Conservation (phyloP, 2,888 invertebrate species). For the Agapetus fuscipes region DNA sequence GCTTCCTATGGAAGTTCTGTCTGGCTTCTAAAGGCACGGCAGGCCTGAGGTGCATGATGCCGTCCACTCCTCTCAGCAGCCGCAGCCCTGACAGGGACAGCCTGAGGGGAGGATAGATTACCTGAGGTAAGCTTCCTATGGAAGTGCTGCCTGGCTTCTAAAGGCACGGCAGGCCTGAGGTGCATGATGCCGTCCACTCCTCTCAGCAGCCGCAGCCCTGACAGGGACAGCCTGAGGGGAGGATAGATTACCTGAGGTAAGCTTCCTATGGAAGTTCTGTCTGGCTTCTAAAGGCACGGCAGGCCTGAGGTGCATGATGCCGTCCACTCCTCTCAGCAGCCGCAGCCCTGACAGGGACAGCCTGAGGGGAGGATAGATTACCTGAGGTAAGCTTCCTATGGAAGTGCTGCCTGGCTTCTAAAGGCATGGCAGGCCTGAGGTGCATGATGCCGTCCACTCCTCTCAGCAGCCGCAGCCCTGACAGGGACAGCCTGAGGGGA, state of each 20-base stretch:
- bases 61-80: constrained; percentile 61
- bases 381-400: no score
- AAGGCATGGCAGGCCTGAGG: constrained; percentile 33
- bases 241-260: no score
- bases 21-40: no score
- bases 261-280: no score
- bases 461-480: constrained; percentile 59
- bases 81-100: constrained; percentile 60
- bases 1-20: no score
- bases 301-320: constrained; percentile 53
- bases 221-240: constrained; percentile 68
- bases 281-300: no score
- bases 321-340: constrained; percentile 61
- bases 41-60: constrained; percentile 53
- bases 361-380: no score
- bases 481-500: constrained; percentile 66
- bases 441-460: constrained; percentile 65
- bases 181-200: constrained; percentile 65
- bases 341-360: constrained; percentile 60
- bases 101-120: no score
- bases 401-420: no score
- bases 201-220: constrained; percentile 59
- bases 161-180: constrained; percentile 32
- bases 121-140: no score
- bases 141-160: no score